Base-by-base conservation (phyloP, 2,888 invertebrate genomes). In the Dorcus hopei region DNA sequence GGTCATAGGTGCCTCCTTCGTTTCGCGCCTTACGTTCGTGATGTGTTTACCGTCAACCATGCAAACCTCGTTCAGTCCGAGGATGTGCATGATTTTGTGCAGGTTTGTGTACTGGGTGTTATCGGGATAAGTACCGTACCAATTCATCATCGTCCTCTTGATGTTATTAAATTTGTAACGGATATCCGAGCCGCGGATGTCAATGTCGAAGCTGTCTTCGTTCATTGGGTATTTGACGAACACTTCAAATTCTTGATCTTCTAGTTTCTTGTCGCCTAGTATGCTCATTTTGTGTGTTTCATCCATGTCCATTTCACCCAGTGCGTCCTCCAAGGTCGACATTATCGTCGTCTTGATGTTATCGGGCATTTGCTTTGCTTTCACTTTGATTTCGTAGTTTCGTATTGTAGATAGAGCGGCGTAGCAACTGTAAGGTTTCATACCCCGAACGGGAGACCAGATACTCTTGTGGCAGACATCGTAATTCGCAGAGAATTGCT, bases 371-470 rank as follows among this genome's bases (percentile, higher is more conserved):
- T 77, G 71, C 33, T 63, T 68, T 40, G 72, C 61, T 14, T 65
- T 61, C 3, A 77, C 58, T 39, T 75, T 70, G 39, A 72, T 64
- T 3, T 65, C 72, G 61, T 76, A 79, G 33, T 77, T 75, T 38
- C 75, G 74, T 50, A 79, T 49, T 0, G 76, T 68, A 7, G 75
- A 72, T 26, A 72, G 65, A 8, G 72, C 72, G 38, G 70, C 54
- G 7, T 72, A 19, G 63, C 70, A 72, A 49, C 60, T 56, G n/a
- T 68, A 38, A 42, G 65, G 63, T 49, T 71, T 52, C 60, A 60
- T 52, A 63, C 59, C 38, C 67, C 73, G 43, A 19, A 65, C 53
- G 65, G 53, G 11, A 61, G 65, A 54, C 70, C 71, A 33, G 59
- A 66, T 3, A 55, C 67, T 43, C 68, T 72, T 52, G 52, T 63